These are phyloP conservation scores for Willisornis vidua DNA, from an alignment of 2,113 vertebrate genomes.

Conservation along the genomic window DNA sequence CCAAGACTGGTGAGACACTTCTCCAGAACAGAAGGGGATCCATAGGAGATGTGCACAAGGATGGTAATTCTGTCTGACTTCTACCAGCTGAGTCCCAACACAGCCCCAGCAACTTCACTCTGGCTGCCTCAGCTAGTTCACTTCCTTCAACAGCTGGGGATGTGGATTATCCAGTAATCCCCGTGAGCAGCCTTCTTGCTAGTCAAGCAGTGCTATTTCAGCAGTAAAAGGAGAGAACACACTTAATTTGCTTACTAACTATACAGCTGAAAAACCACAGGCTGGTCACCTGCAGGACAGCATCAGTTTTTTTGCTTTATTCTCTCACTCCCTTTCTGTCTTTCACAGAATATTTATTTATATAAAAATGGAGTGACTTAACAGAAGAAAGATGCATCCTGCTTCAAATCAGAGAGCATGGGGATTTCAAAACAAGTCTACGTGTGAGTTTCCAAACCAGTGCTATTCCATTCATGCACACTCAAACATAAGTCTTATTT, in stretches of 20 bases:
- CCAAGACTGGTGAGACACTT: background rate
- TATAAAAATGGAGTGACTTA: background rate
- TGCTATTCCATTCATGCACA: fast-evolving
- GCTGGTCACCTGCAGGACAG: background rate
- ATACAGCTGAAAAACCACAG: background rate
- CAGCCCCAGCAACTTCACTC: background rate
- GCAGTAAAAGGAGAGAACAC: background rate
- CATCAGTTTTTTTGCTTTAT: background rate
- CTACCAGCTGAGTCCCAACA: background rate
- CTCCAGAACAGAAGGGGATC: background rate
- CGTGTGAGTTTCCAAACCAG: background rate
- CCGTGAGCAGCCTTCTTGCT: background rate
- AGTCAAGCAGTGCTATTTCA: background rate
- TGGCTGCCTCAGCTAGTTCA: background rate
- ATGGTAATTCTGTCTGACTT: background rate
- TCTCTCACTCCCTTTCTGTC: background rate
- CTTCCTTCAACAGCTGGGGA: background rate
- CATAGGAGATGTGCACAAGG: background rate
- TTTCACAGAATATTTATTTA: background rate
- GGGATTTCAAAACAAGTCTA: background rate
- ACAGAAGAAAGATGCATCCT: background rate
- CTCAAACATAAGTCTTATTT: background rate
- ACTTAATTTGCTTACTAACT: background rate
- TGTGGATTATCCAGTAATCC: background rate
- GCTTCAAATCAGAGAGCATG: background rate